A percentile compares a stretch with the other conserved stretches of the same genome.
These are phyloP conservation scores for Brevipalpus yothersi DNA, from an alignment of 1,140 invertebrate species.

Conservation along the genomic window DNA sequence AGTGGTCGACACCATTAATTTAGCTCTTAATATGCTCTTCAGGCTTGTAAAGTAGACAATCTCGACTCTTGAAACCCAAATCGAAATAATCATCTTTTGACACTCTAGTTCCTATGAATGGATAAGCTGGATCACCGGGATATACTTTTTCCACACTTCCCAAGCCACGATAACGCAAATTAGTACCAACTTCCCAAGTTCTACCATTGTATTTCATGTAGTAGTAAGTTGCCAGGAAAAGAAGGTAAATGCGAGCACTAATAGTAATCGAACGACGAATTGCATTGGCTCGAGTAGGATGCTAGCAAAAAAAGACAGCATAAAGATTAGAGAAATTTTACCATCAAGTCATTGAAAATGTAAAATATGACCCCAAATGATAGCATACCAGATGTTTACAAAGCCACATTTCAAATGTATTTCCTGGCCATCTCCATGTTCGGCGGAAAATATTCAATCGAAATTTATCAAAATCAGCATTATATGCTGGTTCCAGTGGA, in stretches of 20 bases:
- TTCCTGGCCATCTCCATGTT: constrained; percentile 40
- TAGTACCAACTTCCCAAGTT: background rate
- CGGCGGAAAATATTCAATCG: constrained; percentile 48
- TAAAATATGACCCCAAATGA: too few species aligned
- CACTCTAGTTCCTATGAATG: background rate
- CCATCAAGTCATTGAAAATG: background rate
- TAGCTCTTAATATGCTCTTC: background rate
- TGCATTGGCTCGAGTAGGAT: background rate
- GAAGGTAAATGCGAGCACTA: background rate
- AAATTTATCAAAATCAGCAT: constrained; percentile 36
- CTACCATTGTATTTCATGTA: background rate
- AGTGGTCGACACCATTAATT: too few species aligned
- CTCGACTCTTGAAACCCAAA: background rate
- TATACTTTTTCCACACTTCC: background rate
- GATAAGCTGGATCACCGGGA: constrained; percentile 3
- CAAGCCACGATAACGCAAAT: background rate
- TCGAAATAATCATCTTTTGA: background rate
- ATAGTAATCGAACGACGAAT: background rate
- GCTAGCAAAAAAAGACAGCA: background rate
- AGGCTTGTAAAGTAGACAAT: background rate
- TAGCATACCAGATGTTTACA: background rate
- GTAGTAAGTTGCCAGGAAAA: background rate
- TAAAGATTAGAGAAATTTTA: background rate
- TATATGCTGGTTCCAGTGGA: constrained; percentile 37
- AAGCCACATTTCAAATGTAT: constrained; percentile 17